Percentiles rank a stretch among this genome's conserved stretches.
Evolutionary conservation across 2,797 vertebrate species (phyloP).

Genomic region (Darevskia mixta): DNA sequence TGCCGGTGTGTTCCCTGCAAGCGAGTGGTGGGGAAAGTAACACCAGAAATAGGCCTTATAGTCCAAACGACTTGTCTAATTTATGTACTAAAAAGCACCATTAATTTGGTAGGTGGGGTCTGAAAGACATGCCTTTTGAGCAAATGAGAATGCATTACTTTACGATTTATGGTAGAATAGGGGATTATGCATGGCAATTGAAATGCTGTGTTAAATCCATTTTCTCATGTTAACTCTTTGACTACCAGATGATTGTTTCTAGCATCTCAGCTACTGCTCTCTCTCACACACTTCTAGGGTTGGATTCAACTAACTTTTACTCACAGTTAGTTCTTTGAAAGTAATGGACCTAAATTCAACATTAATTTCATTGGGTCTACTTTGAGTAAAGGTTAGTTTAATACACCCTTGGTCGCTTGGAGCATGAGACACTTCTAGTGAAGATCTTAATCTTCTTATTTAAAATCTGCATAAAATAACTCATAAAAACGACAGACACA

Average conservation of each 20-base stretch:
- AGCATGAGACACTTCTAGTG: background rate
- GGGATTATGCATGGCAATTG: background rate
- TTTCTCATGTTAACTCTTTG: background rate
- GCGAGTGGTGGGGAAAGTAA: no score
- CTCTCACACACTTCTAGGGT: background rate
- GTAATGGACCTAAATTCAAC: no score
- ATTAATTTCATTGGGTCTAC: no score
- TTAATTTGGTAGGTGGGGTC: background rate
- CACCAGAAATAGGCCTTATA: background rate
- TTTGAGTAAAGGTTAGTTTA: no score
- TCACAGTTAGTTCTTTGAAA: no score
- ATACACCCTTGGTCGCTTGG: no score
- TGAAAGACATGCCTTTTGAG: background rate
- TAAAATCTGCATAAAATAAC: background rate
- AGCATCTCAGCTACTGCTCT: background rate
- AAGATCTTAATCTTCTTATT: background rate
- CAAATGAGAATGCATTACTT: background rate
- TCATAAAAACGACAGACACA: background rate
- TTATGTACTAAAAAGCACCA: background rate
- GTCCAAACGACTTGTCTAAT: background rate
- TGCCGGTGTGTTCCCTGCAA: background rate
- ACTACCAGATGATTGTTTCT: background rate
- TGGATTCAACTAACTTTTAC: no score
- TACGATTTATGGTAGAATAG: background rate
- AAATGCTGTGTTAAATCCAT: constrained; percentile 2